Conservation (phyloP, 2,797 vertebrate species). For the Nasua narica region DNA sequence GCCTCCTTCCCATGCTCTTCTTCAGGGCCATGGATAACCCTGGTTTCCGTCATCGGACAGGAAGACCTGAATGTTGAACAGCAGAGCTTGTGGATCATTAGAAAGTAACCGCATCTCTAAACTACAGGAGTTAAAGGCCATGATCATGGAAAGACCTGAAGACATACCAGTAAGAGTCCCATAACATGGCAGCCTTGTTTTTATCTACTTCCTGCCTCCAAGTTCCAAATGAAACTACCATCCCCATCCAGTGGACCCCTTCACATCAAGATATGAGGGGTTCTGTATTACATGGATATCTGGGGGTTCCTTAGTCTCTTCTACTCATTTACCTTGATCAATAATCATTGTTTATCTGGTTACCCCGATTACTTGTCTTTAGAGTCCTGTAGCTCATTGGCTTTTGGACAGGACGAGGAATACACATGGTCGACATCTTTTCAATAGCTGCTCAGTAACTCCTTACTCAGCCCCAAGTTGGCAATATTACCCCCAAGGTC, state of each 20-base stretch:
- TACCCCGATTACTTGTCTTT: background rate
- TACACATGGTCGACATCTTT: background rate
- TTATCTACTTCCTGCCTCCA: background rate
- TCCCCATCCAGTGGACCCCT: background rate
- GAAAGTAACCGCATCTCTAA: background rate
- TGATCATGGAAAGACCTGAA: background rate
- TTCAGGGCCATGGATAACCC: background rate
- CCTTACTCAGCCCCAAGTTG: background rate
- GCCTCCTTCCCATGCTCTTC: background rate
- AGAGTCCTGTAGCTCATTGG: background rate
- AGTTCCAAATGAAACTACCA: background rate
- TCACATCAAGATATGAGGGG: background rate
- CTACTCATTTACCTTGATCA: background rate
- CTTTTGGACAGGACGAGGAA: background rate
- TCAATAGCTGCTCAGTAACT: background rate
- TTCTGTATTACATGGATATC: background rate
- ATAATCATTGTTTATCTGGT: background rate
- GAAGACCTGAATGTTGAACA: background rate
- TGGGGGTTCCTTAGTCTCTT: background rate
- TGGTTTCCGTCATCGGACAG: background rate
- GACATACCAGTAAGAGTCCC: background rate
- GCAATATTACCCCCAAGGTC: background rate
- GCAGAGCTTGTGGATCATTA: background rate
- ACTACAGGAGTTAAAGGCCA: background rate
- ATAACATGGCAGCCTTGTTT: accelerated